Evolutionary conservation across 1,140 invertebrate genomes (phyloP).

Genomic region (Glomeris maerens): DNA sequence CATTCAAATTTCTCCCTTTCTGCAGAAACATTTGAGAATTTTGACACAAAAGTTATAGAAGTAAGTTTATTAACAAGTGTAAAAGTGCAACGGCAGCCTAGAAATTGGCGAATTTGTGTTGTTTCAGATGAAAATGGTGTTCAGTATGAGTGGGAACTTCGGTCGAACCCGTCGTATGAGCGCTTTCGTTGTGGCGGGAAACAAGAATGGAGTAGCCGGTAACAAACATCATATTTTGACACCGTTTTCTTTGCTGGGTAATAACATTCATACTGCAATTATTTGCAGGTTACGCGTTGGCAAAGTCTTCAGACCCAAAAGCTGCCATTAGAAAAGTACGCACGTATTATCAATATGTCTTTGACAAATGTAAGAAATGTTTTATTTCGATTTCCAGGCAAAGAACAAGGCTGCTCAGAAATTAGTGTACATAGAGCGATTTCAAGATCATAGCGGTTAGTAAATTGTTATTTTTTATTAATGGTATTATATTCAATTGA

Average conservation of each 20-base stretch:
- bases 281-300: constrained; percentile 47
- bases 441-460: constrained; percentile 65
- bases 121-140: constrained; percentile 48
- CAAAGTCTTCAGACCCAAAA: constrained; percentile 47
- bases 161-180: constrained; percentile 55
- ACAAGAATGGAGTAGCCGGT: constrained; percentile 68
- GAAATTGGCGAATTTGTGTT: constrained; percentile 6
- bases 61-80: constrained; percentile 25
- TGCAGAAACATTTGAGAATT: constrained; percentile 69
- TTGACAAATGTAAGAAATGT: constrained; percentile 21
- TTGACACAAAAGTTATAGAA: constrained; percentile 74
- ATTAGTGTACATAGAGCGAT: constrained; percentile 66
- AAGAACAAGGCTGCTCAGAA: constrained; percentile 75
- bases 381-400: constrained; percentile 32
- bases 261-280: no score
- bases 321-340: constrained; percentile 43
- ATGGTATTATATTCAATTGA: no score
- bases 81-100: not conserved
- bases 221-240: constrained; percentile 13
- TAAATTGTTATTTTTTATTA: no score
- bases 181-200: constrained; percentile 67
- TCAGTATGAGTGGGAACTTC: constrained; percentile 70
- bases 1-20: no score
- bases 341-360: no score
- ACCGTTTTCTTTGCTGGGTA: no score